These are phyloP conservation scores for Entelurus aequoreus DNA, from an alignment of 2,113 vertebrate genomes.

Conservation along the genomic window DNA sequence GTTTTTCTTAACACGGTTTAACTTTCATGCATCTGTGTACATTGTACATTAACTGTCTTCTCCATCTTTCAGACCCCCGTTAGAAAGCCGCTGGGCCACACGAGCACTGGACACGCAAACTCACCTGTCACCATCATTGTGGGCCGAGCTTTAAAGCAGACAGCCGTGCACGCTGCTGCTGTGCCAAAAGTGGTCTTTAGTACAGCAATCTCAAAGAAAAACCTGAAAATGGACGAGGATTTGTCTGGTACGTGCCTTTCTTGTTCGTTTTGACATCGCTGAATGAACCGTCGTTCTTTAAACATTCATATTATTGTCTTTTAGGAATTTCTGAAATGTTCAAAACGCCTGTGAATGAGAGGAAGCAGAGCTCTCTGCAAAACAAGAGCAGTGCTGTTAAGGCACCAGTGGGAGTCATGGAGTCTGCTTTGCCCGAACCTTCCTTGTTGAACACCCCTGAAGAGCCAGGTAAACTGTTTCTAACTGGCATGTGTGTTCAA, in stretches of 20 bases:
- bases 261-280: background rate
- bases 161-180: slow-evolving; percentile 24
- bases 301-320: slow-evolving; percentile 12
- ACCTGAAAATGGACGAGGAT: slow-evolving; percentile 76
- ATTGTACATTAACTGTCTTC: background rate
- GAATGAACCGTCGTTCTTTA: background rate
- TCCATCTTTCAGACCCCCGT: slow-evolving; percentile 70
- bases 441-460: slow-evolving; percentile 80
- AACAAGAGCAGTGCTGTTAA: background rate
- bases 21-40: background rate
- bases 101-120: slow-evolving; percentile 81
- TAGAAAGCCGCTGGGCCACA: slow-evolving; percentile 50
- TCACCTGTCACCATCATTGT: slow-evolving; percentile 80
- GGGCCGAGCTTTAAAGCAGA: slow-evolving; percentile 73
- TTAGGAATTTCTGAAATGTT: slow-evolving; percentile 80
- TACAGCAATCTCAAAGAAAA: slow-evolving; percentile 48
- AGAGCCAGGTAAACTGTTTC: slow-evolving; percentile 68
- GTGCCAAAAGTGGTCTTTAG: slow-evolving; percentile 74
- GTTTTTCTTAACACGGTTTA: background rate
- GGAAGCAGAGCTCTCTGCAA: slow-evolving; percentile 20
- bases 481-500: background rate
- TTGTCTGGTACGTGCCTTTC: slow-evolving; percentile 69
- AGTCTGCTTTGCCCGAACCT: slow-evolving; percentile 37
- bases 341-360: slow-evolving; percentile 68
- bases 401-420: slow-evolving; percentile 29